Evolutionary conservation across 2,113 vertebrate species (phyloP).

Genomic region (Trichomycterus rosablanca): DNA sequence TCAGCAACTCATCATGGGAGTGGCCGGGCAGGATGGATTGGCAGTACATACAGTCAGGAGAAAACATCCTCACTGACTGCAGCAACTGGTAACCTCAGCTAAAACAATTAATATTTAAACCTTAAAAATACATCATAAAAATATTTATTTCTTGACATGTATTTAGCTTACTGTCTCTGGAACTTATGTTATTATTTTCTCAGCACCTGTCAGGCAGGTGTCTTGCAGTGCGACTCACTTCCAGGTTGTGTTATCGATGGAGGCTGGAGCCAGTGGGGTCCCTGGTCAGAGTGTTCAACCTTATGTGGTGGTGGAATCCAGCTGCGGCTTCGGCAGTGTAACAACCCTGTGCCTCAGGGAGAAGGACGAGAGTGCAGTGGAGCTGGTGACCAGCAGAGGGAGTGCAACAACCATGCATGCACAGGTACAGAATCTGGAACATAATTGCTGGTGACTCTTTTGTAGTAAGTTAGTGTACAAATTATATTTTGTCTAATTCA

Average conservation of each 20-base stretch:
- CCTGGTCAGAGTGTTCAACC: conserved; percentile 72
- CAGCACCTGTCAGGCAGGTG: conserved; percentile 75
- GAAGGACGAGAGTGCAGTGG: conserved; percentile 71
- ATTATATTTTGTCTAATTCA: too few relatives aligned
- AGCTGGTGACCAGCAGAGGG: conserved; percentile 59
- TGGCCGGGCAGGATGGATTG: conserved; percentile 61
- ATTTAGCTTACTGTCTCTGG: background rate
- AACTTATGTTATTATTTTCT: background rate
- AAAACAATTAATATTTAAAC: background rate
- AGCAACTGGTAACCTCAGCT: conserved; percentile 74
- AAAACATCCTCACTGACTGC: conserved; percentile 66
- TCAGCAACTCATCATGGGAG: conserved; percentile 55
- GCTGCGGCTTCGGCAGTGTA: conserved; percentile 65
- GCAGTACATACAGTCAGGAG: conserved; percentile 70
- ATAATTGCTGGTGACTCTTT: too few relatives aligned
- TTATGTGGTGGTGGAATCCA: conserved; percentile 74
- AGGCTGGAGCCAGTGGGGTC: conserved; percentile 72
- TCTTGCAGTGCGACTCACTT: conserved; percentile 67
- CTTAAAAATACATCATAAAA: background rate
- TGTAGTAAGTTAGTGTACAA: too few relatives aligned
- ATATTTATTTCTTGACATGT: too few relatives aligned
- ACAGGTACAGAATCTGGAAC: conserved; percentile 9
- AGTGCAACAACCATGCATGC: conserved; percentile 59
- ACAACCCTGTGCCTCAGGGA: conserved; percentile 65
- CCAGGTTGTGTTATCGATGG: conserved; percentile 71